These are phyloP conservation scores for Tenthredo scrophulariae DNA, from an alignment of 2,888 invertebrate species.

Conservation along the genomic window DNA sequence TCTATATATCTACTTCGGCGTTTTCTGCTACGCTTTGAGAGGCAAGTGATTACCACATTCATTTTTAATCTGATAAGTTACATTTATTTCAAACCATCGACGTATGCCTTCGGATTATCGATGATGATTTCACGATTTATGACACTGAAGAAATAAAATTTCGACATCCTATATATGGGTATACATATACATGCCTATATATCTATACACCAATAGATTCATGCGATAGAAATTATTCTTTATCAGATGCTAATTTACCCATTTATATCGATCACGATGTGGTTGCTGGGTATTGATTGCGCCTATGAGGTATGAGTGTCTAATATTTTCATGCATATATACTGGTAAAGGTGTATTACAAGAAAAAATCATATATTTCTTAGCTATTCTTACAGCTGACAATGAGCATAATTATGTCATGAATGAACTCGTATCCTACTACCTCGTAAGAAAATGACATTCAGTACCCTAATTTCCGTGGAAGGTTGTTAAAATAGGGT, in stretches of 20 bases:
- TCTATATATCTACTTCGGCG: conserved; percentile 14
- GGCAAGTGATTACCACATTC: conserved; percentile 7
- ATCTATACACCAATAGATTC: neutral
- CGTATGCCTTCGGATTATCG: neutral
- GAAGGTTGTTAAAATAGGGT: neutral
- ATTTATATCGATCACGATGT: neutral
- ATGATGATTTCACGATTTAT: neutral
- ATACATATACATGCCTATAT: neutral
- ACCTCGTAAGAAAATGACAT: neutral
- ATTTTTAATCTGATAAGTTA: conserved; percentile 21
- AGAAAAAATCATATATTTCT: neutral
- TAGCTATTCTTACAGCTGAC: neutral
- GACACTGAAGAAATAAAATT: neutral
- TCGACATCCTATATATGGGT: neutral
- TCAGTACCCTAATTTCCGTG: neutral
- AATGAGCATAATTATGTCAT: neutral
- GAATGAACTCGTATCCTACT: neutral
- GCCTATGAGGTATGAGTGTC: neutral
- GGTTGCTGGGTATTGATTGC: neutral
- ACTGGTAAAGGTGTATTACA: neutral
- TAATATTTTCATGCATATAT: neutral
- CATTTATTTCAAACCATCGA: neutral
- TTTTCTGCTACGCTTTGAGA: neutral
- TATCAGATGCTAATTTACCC: neutral
- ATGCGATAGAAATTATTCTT: neutral